Evolutionary conservation across 2,797 vertebrate genomes (phyloP).

Genomic region (Peromyscus melanophrys): DNA sequence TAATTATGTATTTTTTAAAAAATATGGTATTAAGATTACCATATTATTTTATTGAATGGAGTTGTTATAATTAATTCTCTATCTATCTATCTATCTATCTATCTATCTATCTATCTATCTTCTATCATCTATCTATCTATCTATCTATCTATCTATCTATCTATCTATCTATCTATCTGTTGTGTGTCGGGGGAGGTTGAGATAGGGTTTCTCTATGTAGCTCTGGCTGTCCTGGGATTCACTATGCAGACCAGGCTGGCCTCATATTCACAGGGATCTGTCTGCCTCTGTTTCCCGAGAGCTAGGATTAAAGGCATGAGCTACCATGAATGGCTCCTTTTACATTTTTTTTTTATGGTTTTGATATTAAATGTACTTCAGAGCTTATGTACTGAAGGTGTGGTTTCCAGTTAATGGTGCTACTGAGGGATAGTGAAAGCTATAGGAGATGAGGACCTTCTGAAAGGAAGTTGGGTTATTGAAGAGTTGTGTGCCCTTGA

Average conservation of each 20-base stretch:
- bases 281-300: not conserved
- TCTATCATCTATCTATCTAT: too few species aligned
- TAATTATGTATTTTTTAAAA: conserved; percentile 29
- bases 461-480: not conserved
- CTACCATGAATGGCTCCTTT: not conserved
- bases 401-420: not conserved
- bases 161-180: not conserved
- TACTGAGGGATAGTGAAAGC: not conserved
- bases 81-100: not conserved
- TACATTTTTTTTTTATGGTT: not conserved
- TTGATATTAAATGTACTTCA: not conserved
- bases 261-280: not conserved
- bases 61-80: not conserved
- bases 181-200: not conserved
- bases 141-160: too few species aligned
- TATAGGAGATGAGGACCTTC: not conserved
- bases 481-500: not conserved
- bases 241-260: not conserved
- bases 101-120: not conserved
- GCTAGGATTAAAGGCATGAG: not conserved
- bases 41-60: conserved; percentile 54
- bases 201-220: not conserved
- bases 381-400: not conserved
- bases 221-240: not conserved
- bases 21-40: conserved; percentile 15